Evolutionary conservation across 2,888 invertebrate species (phyloP), one percentile per base, ranked within the genome.

Genomic region (Exocentrus adspersus): DNA sequence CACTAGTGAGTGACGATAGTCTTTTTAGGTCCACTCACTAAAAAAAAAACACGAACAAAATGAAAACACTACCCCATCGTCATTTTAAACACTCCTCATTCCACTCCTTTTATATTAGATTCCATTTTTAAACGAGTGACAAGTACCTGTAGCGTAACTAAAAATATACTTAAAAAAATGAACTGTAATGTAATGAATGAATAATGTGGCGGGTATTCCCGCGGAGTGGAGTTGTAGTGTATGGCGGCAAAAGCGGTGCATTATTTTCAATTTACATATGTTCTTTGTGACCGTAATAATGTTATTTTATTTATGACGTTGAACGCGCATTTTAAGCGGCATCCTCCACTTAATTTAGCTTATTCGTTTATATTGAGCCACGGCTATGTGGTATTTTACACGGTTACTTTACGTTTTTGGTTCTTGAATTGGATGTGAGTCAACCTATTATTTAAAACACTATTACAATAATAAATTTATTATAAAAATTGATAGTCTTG

Each of bases 301-400:
- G 57, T 54, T 58, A 59, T 64, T 58, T 67, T 53, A 64, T 64
- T 61, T 64, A 59, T 57, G 46, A 54, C 61, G 57, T 54, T 53
- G 46, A 63, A 61, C 63, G 57, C 62, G 59, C 60, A 61, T 65
- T 67, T 60, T 53, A 72, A 65, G 65, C 62, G 65, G 60, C 67
- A 64, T 65, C 66, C 70, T 72, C 64, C 66, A 63, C 67, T 65
- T 62, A 68, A 69, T 71, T 70, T 64, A 48, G 60, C 60, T 67
- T 50, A 62, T 69, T 65, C 63, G 63, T 67, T 64, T 63, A 63
- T 62, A 67, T 72, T 67, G 70, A 72, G 70, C 70, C 70, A 70
- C 67, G 54, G 60, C 67, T 68, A 72, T 66, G 66, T 68, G 62
- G 67, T 65, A 71, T 69, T 69, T 71, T 67, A 50, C 66, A 69